Conservation (phyloP, 2,113 vertebrate species). For the Aptenodytes forsteri region DNA sequence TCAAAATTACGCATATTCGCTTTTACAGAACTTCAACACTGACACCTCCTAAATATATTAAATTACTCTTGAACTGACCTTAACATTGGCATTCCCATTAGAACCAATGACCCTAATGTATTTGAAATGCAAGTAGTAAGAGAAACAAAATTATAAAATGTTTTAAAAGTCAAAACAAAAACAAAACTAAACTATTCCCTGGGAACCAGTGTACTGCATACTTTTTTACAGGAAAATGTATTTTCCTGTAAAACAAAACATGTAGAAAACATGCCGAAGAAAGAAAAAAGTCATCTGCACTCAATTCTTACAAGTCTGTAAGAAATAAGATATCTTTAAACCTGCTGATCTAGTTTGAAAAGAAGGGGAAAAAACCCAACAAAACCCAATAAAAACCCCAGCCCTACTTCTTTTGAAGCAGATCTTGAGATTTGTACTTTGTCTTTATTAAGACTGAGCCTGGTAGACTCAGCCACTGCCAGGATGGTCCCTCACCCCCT, state of each 20-base stretch:
- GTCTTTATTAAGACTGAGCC: background rate
- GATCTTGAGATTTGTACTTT: background rate
- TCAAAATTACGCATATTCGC: background rate
- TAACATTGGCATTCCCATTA: background rate
- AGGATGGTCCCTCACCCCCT: fast-evolving
- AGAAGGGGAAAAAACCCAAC: background rate
- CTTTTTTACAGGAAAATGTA: background rate
- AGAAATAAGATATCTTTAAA: background rate
- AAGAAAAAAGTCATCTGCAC: background rate
- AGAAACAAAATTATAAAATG: background rate
- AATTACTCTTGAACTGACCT: background rate
- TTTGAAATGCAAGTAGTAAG: background rate
- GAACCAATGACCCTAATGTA: background rate
- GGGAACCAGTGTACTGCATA: background rate
- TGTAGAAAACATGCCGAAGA: background rate
- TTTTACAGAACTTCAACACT: background rate
- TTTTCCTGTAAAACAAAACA: background rate
- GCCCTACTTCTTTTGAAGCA: background rate
- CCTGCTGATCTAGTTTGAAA: background rate
- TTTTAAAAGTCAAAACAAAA: background rate
- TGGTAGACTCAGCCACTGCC: background rate
- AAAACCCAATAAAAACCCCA: background rate
- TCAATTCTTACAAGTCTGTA: background rate
- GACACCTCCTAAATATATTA: background rate
- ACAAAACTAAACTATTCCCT: background rate